Conservation (phyloP, 1,140 invertebrate species). For the Drosophila pseudoobscura region DNA sequence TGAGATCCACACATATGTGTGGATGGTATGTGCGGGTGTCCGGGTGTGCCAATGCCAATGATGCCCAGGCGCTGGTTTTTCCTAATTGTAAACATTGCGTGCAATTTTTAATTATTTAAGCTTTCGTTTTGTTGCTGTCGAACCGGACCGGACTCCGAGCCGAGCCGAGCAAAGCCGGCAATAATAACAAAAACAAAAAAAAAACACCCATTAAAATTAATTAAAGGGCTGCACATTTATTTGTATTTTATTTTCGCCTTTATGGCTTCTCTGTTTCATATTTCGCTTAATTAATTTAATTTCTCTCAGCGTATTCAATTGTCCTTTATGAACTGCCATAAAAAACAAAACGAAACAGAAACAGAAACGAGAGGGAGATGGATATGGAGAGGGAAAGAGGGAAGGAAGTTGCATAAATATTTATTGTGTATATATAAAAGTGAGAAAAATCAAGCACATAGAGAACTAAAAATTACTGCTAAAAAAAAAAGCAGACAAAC, state of each 20-base stretch:
- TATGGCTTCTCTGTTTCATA: slow-evolving; percentile 62
- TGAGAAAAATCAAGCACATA: slow-evolving; percentile 59
- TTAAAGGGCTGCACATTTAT: slow-evolving; percentile 77
- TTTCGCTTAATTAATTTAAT: slow-evolving; percentile 79
- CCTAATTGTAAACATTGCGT: slow-evolving; percentile 82
- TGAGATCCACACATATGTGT: slow-evolving; percentile 18
- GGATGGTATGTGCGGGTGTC: slow-evolving; percentile 18
- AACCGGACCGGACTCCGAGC: slow-evolving; percentile 3
- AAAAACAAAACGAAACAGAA: slow-evolving; percentile 50
- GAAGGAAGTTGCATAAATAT: slow-evolving; percentile 68
- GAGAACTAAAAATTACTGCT: slow-evolving; percentile 68
- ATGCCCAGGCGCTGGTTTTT: slow-evolving; percentile 65
- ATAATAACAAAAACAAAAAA: slow-evolving; percentile 53
- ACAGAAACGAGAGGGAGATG: no score
- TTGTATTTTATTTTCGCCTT: slow-evolving; percentile 65
- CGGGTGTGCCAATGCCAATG: slow-evolving; percentile 20
- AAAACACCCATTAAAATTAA: slow-evolving; percentile 79
- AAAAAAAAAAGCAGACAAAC: slow-evolving; percentile 41
- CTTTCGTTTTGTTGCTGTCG: slow-evolving; percentile 54
- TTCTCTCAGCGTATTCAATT: slow-evolving; percentile 72
- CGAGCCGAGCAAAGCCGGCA: slow-evolving; percentile 19
- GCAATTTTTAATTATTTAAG: slow-evolving; percentile 83
- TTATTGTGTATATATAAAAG: slow-evolving; percentile 63
- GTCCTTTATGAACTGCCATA: slow-evolving; percentile 78
- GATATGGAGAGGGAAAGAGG: slow-evolving; percentile 15